Evolutionary conservation across 2,113 vertebrate genomes (phyloP), one percentile per base, ranked within the genome.

Genomic region (Takifugu bimaculatus): DNA sequence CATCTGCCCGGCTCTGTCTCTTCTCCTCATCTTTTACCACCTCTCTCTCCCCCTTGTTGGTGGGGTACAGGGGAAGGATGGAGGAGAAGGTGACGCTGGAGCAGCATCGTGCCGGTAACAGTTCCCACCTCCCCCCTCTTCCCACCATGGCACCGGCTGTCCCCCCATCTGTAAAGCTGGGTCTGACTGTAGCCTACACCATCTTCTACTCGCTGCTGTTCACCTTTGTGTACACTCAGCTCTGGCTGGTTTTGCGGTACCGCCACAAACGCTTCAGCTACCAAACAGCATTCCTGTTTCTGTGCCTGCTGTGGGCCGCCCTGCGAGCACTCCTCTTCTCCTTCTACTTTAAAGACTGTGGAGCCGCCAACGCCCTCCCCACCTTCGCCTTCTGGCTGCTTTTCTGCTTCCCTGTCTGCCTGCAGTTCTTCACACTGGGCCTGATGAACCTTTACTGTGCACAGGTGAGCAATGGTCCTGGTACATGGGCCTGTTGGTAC

Each of bases 381-480:
- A 2, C 26, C 25, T 10, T 25, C 27, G 26, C 26, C 27, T 54
- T 26, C 91, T 98, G 96, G 96, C 90, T 97, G 66, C 94, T 98
- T 63, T 97, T 97, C 85, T 97, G 96, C 85, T 94, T 93, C 83
- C 96, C 96, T 3, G 95, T 98, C 71, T 98, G 96, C 83, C 92
- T 97, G 56, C 96, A 97, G 91, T 98, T 98, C 92, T 96, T 97
- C 88, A 98, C 94, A 0, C 90, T 98, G 79, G 95, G 94, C 72
- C 90, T 98, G 66, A 94, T 97, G 93, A 97, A 97, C 86, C 90
- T 98, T 62, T 98, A 98, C 88, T 97, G 94, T 72, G 92, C 93
- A 45, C 94, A 96, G 96, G 96, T 96, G 88, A 92, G 91, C 14
- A 26, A 6, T 32, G 27, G n/a, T 2, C 4, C 35, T 13, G 13